Evolutionary conservation across 2,888 invertebrate genomes (phyloP), one percentile per base, ranked within the genome.

Genomic region (Phymatocera aterrima): DNA sequence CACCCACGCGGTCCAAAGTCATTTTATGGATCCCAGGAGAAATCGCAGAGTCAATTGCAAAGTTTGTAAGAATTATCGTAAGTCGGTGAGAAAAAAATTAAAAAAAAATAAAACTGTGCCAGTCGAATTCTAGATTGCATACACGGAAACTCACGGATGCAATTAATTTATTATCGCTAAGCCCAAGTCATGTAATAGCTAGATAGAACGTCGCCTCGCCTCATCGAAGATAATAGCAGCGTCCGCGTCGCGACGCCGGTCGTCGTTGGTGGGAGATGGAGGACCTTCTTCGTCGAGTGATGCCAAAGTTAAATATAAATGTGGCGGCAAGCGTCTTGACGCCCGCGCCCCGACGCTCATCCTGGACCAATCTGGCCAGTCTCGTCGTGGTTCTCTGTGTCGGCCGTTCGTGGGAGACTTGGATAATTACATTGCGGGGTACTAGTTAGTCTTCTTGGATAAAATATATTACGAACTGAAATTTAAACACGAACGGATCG

Each of bases 241-340:
- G 51, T 77, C 77, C 77, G 21, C 60, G 51, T 77, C 74, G 79
- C 43, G 74, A 72, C 82, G 80, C 61, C 61, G 51, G 46, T 51
- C 46, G 78, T 57, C 70, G 70, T 48, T 61, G 46, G 79, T 60
- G 75, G 60, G 80, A 78, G 82, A 79, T 74, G 60, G 79, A 79
- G 78, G 80, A 82, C 81, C 83, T 83, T 83, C 81, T 81, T 84
- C 87, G 87, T 86, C 86, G 85, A 88, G 87, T 88, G 89, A 89
- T 88, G 91, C 91, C 90, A 90, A 90, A 90, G 89, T 90, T 91
- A 91, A 91, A 90, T 90, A 90, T 91, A 91, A 90, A 87, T 85
- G 84, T 82, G 85, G 82, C 83, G 81, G 83, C 84, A 82, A 83
- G 85, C 85, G 87, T 88, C 88, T 85, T 87, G 87, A 85, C 84